Evolutionary conservation across 2,888 invertebrate species (phyloP), one percentile per base, ranked within the genome.

Genomic region (Arge pagana): DNA sequence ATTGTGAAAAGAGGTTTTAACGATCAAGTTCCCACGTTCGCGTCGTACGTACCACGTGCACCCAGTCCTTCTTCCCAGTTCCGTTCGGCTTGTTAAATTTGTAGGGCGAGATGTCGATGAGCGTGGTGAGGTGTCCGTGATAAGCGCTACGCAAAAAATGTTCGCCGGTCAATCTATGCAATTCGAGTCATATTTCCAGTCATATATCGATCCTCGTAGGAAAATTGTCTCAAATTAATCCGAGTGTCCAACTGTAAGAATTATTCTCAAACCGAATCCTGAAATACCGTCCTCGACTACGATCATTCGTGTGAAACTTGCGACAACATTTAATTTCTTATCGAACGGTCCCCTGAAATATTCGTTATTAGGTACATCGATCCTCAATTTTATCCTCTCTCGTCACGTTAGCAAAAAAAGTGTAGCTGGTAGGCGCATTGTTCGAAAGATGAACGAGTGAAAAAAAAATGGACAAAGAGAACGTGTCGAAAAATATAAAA

Each of bases 21-120:
- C 35, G 2, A 6, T 1, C 18, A 11, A 28, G 13, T 35, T 28
- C 11, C 16, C 7, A 18, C n/a, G n/a, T n/a, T 52, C 58, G 57
- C 63, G 64, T 73, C 65, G 62, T 67, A 84, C 88, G 85, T 80
- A 91, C 92, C 82, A 95, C 88, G 72, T 94, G 93, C 61, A 93
- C 90, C 82, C 90, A 89, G 52, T 91, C 88, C 66, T 88, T 89
- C 76, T 92, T 88, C 57, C 87, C 86, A 58, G 88, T 85, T 60
- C 89, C 88, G 66, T 91, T 91, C 52, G 91, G 89, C 68, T 89
- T 87, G 78, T 93, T 91, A 80, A 96, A 93, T 82, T 99, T 99
- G 85, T 98, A 98, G 50, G 98, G 97, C 62, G 97, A 98, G 73
- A 99, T 90, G 80, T 96, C 93, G 81, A 98, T 96, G 78, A 94